Evolutionary conservation across 2,888 invertebrate genomes (phyloP), one percentile per base, ranked within the genome.

Genomic region (Tricholauxania praeusta): DNA sequence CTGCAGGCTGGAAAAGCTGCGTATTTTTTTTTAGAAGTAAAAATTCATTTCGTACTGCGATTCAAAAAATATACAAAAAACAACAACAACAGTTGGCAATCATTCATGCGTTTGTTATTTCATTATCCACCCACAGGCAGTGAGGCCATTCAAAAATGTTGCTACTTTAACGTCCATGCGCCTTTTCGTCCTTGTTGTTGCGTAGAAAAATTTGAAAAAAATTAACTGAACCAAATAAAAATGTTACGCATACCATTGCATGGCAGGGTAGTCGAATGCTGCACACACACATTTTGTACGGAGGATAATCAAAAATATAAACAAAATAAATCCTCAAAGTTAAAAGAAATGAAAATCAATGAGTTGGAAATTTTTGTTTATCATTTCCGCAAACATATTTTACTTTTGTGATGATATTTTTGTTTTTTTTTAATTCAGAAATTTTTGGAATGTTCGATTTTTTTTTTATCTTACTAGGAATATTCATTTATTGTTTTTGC

Each of bases 361-460:
- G 87, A 85, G 81, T 84, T 83, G 86, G 86, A 87, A 87, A 84
- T 81, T 83, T 82, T 78, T 78, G 78, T 79, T 81, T 80, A 78
- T 79, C 76, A 76, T 79, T 74, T 70, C 57, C 49, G 69, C 68
- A 74, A 72, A 63, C 52, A 59, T 52, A 59, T 28, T 14, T 48
- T 14, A 17, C 28, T 5, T 12, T 1, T 57, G 57, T 48, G 15
- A 48, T 17, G 15, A 63, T 48, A 17, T 51, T 12, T 51, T n/a
- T n/a, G 3, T 55, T 48, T 57, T 47, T 10, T 32, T 19, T 39
- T 39, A 1, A 39, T 39, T 39, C 39, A 39, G 5, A 39, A 39
- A 39, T 39, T 39, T 39, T 4, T 39, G 39, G 39, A 39, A 39
- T 39, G 39, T 10, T 39, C 10, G 10, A 39, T 39, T 39, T 39